phyloP scores from a whole-genome alignment of 2,113 vertebrate genomes.

The Sander vitreus region DNA sequence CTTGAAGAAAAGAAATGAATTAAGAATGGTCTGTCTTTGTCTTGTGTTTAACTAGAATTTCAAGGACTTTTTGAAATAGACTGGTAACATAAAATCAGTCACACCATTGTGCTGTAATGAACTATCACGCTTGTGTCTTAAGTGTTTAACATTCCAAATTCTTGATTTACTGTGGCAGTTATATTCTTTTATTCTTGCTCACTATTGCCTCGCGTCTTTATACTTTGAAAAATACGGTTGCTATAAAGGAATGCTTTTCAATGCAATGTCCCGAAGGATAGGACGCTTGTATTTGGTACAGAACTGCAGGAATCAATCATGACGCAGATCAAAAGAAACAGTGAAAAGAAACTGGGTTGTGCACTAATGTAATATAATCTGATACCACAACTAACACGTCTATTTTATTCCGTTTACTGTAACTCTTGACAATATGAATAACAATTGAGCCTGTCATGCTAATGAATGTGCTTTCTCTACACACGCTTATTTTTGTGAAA shows the following conservation, averaged over 20 bases:
- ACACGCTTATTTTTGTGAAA: neutral
- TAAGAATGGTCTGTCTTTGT: slow-evolving; percentile 42
- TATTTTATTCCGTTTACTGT: slow-evolving; percentile 23
- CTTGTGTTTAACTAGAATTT: slow-evolving; percentile 38
- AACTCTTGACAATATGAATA: slow-evolving; percentile 43
- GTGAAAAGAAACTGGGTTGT: neutral
- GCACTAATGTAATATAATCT: slow-evolving; percentile 8
- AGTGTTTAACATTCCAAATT: slow-evolving; percentile 51
- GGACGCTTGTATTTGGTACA: neutral
- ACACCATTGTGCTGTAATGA: slow-evolving; percentile 10
- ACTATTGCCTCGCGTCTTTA: slow-evolving; percentile 4
- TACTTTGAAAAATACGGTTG: slow-evolving; percentile 41
- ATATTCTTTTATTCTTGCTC: slow-evolving; percentile 28
- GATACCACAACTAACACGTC: slow-evolving; percentile 6
- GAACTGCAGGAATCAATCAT: slow-evolving; percentile 33
- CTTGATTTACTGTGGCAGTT: slow-evolving; percentile 59
- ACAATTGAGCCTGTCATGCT: slow-evolving; percentile 7
- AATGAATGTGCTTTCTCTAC: slow-evolving; percentile 24
- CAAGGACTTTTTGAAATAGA: slow-evolving; percentile 55
- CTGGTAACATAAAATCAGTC: slow-evolving; percentile 51
- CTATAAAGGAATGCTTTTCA: slow-evolving; percentile 40
- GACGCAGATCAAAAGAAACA: neutral
- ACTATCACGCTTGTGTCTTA: slow-evolving; percentile 16
- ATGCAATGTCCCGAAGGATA: slow-evolving; percentile 21
- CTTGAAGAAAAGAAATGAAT: slow-evolving; percentile 48